phyloP scores from a whole-genome alignment of 1,140 invertebrate species.

The Lerema accius region DNA sequence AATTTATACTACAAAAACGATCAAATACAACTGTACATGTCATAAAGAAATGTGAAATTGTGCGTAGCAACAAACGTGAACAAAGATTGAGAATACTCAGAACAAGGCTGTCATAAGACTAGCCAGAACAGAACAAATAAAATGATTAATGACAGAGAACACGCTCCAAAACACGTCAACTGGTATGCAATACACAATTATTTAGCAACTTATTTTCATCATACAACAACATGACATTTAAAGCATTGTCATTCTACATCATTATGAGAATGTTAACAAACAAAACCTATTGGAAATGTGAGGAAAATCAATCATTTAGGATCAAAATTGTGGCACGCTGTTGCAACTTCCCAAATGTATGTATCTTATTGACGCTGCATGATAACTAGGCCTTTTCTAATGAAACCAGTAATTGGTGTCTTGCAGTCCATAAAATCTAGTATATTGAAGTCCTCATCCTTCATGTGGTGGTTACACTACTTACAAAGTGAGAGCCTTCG shows the following conservation, averaged over 20 bases:
- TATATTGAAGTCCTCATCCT: too few relatives aligned
- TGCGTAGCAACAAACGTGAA: not conserved
- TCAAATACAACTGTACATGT: not conserved
- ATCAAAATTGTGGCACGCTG: too few relatives aligned
- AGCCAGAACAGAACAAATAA: not conserved
- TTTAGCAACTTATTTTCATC: not conserved
- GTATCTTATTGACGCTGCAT: too few relatives aligned
- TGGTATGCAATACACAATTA: not conserved
- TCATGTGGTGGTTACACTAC: too few relatives aligned
- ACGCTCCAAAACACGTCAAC: slow-evolving; percentile 7
- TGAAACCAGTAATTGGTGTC: too few relatives aligned
- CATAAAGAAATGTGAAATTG: not conserved
- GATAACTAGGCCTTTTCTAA: too few relatives aligned
- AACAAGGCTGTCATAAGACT: not conserved
- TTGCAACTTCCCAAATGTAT: too few relatives aligned
- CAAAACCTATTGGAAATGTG: too few relatives aligned
- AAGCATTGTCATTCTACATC: not conserved
- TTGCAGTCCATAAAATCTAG: too few relatives aligned
- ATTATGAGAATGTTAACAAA: too few relatives aligned
- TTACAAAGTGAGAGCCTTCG: too few relatives aligned
- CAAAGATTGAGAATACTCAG: not conserved
- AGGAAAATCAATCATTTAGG: too few relatives aligned
- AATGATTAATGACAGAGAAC: slow-evolving; percentile 2
- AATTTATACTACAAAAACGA: not conserved
- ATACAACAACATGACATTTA: not conserved